Base-by-base conservation (phyloP, 2,113 vertebrate genomes). In the Mesitornis unicolor region DNA sequence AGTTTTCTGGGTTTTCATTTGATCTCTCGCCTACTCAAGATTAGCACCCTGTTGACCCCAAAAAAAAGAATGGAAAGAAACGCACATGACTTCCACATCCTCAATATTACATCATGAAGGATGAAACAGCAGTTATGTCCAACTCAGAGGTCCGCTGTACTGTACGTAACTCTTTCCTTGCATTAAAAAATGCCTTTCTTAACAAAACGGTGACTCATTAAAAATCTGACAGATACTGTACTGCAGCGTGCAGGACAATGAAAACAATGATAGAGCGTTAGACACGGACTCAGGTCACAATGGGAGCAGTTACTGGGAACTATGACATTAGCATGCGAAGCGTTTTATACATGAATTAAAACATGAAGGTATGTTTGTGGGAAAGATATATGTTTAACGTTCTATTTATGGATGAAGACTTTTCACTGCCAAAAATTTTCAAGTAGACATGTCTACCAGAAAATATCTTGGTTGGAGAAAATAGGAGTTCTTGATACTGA, bases 1-100 rank as follows among this genome's bases (percentile, higher is more conserved):
- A 35, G 5, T 36, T 90, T 76, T 94, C 35, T 79, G 45, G 40
- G 33, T 50, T 67, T 91, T 68, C 71, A 63, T 53, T 71, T 94
- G 77, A 93, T 91, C 90, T 96, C 93, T 94, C 48, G 91, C 90
- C 60, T 60, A 91, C 81, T 84, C 29, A 59, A 43, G 96, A 87
- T 2, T 63, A 67, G 77, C 93, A 95, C 84, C 50, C 65, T 59
- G 36, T 18, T 93, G 91, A 95, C 47, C 81, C 67, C n/a, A n/a
- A 12, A 48, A 83, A 78, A 57, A 35, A 50, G 75, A 89, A 83
- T 60, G 91, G 81, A 57, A 83, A 95, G 85, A 84, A 94, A 60
- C 2, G 78, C 71, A 81, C 84, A 60, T 94, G 91, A 96, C 96
- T 97, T 97, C 77, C 93, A 64, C 84, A 96, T 96, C 92, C 90